phyloP scores from a whole-genome alignment of 1,140 invertebrate species.

The Mercenaria mercenaria region DNA sequence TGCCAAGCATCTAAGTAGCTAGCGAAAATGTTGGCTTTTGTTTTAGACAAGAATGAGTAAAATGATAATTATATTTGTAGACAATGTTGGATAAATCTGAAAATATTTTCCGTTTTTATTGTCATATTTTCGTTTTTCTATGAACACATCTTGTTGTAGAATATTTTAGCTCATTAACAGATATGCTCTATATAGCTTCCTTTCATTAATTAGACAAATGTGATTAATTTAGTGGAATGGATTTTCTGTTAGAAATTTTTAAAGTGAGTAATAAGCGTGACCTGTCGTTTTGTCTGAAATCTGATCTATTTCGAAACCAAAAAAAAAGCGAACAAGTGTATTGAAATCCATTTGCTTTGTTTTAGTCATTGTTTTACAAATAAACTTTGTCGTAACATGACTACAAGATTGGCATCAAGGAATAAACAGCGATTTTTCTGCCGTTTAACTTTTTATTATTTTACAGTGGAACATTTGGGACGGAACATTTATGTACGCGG shows the following conservation, averaged over 20 bases:
- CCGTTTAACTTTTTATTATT: background rate
- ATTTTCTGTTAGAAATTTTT: background rate
- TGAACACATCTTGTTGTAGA: background rate
- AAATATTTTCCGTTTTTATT: background rate
- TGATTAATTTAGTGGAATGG: constrained; percentile 26
- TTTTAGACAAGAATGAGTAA: background rate
- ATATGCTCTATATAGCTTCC: background rate
- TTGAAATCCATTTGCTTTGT: background rate
- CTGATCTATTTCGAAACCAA: background rate
- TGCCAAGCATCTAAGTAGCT: constrained; percentile 16
- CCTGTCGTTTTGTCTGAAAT: background rate
- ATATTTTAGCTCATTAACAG: background rate
- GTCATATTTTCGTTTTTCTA: background rate
- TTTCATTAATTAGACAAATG: constrained; percentile 8
- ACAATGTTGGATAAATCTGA: background rate
- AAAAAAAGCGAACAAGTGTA: background rate
- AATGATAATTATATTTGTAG: constrained; percentile 1
- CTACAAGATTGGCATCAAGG: constrained; percentile 13
- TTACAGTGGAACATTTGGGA: too few relatives aligned
- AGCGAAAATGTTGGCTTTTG: constrained; percentile 24
- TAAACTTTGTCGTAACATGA: background rate
- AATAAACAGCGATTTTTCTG: background rate
- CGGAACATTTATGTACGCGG: too few relatives aligned
- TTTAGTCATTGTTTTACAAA: background rate
- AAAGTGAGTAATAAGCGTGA: constrained; percentile 18